Evolutionary conservation across 2,888 invertebrate species (phyloP).

Genomic region (Clunio marinus): DNA sequence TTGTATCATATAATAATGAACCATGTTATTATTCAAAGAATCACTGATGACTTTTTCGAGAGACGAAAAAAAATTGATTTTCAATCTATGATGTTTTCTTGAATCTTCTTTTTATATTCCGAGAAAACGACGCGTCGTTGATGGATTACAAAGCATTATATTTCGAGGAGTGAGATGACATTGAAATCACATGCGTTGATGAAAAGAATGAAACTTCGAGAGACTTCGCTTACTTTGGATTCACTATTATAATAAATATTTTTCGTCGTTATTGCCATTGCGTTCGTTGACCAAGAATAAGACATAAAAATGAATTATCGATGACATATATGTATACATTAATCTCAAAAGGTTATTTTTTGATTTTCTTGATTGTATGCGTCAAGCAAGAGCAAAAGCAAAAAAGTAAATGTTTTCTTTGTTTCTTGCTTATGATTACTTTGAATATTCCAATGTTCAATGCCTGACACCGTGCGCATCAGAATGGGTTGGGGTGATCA

Average conservation of each 20-base stretch:
- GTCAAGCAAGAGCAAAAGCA: too few relatives aligned
- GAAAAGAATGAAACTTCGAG: neutral
- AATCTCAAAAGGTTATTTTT: too few relatives aligned
- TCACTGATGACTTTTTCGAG: constrained; percentile 21
- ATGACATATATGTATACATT: constrained; percentile 38
- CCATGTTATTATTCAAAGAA: constrained; percentile 35
- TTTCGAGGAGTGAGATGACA: constrained; percentile 26
- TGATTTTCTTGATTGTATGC: too few relatives aligned
- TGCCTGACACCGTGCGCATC: neutral
- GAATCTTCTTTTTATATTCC: neutral
- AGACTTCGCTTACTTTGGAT: constrained; percentile 12
- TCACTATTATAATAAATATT: constrained; percentile 14
- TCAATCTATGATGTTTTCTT: constrained; percentile 37
- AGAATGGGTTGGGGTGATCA: constrained; percentile 35
- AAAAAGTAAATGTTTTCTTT: too few relatives aligned
- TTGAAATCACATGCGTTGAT: constrained; percentile 30
- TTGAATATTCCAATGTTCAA: too few relatives aligned
- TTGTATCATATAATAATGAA: constrained; percentile 35
- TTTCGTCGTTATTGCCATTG: neutral
- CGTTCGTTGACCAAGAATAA: constrained; percentile 17
- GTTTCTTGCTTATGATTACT: too few relatives aligned
- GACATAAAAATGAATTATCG: constrained; percentile 39
- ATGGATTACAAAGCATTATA: constrained; percentile 32
- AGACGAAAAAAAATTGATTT: constrained; percentile 35
- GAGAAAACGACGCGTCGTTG: constrained; percentile 33